Evolutionary conservation across 2,888 invertebrate genomes (phyloP).

Genomic region (Eristalis tenax): DNA sequence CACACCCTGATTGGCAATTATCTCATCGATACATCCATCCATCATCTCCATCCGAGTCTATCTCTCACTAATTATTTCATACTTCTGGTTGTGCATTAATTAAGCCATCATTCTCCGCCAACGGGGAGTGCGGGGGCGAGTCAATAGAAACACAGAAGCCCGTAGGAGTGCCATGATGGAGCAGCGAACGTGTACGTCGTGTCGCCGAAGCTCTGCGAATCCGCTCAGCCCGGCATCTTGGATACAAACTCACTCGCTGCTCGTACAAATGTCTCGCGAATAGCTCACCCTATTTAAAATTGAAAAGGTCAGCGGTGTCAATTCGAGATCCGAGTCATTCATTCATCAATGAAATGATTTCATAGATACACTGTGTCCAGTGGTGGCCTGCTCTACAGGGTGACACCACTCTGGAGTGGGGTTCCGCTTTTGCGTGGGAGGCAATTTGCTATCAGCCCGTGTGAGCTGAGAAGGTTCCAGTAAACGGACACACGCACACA

Average conservation of each 20-base stretch:
- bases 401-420: background rate
- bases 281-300: slow-evolving; percentile 51
- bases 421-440: background rate
- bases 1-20: slow-evolving; percentile 5
- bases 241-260: background rate
- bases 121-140: background rate
- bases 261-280: background rate
- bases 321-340: slow-evolving; percentile 48
- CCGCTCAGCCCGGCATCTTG: background rate
- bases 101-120: slow-evolving; percentile 7
- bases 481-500: background rate
- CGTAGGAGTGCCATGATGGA: background rate
- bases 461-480: background rate
- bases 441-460: background rate
- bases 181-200: background rate
- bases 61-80: slow-evolving; percentile 24
- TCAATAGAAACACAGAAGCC: slow-evolving; percentile 4
- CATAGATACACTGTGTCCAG: slow-evolving; percentile 24
- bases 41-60: background rate
- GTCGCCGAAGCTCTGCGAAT: background rate
- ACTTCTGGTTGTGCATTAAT: slow-evolving; percentile 33
- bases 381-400: background rate
- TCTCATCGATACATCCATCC: background rate
- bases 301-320: slow-evolving; percentile 65
- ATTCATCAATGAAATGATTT: slow-evolving; percentile 69